A percentile compares a stretch with the other conserved stretches of the same genome.
Evolutionary conservation across 2,797 vertebrate species (phyloP).

Genomic region (Clarias fuscus): DNA sequence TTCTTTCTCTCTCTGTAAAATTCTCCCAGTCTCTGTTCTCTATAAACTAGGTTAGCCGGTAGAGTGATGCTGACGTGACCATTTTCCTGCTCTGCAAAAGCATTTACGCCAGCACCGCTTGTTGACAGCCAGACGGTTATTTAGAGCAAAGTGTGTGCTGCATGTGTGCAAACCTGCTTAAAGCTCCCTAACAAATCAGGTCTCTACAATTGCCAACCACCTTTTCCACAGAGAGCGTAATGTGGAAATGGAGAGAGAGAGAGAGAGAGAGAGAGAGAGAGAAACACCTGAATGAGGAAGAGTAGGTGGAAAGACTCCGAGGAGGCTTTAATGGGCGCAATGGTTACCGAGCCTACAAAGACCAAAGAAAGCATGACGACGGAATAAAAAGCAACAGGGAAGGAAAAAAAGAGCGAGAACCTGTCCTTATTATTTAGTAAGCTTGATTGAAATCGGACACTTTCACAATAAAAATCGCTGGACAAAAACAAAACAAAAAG

Average conservation of each 20-base stretch:
- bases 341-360: background rate
- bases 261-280: background rate
- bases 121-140: constrained; percentile 22
- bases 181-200: constrained; percentile 29
- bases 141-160: constrained; percentile 21
- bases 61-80: constrained; percentile 15
- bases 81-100: constrained; percentile 23
- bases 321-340: constrained; percentile 2
- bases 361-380: constrained; percentile 6
- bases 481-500: background rate
- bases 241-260: constrained; percentile 9
- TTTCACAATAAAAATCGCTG: constrained; percentile 18
- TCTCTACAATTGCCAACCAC: constrained; percentile 16
- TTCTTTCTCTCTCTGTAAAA: background rate
- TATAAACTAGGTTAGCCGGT: constrained; percentile 20
- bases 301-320: background rate
- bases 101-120: constrained; percentile 10
- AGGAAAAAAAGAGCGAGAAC: background rate
- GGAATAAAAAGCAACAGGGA: constrained; percentile 12
- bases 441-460: constrained; percentile 34
- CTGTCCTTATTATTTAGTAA: constrained; percentile 1
- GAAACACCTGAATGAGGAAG: constrained; percentile 9
- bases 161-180: constrained; percentile 27
- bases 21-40: constrained; percentile 16
- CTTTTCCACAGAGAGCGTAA: constrained; percentile 4